Base-by-base conservation (phyloP, 2,113 vertebrate genomes). In the Podiceps cristatus region DNA sequence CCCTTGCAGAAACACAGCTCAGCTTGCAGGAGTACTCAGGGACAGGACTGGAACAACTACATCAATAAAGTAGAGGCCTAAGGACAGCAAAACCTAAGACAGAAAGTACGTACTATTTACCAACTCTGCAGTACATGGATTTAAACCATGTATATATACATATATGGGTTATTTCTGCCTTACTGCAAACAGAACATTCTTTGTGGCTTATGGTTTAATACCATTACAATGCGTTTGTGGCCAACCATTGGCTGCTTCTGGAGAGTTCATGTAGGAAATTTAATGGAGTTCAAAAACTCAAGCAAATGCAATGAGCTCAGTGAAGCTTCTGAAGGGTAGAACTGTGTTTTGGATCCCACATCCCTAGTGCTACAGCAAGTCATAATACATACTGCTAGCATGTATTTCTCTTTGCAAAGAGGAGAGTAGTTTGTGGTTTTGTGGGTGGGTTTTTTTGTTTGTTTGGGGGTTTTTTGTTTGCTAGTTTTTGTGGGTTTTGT, bases 41-140 rank as follows among this genome's bases (percentile, higher is more conserved):
- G 35, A 68, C 12, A n/a, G 22, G 16, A 11, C 0, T 71, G 44
- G 71, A 62, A 60, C 18, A 45, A 42, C 19, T 5, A 20, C 8
- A 37, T 24, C 42, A 47, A 9, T 19, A 45, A 63, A 75, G 31
- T 9, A 23, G 28, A 86, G 35, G 18, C 49, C 25, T 33, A 29
- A 71, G 37, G 16, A 40, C 45, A 74, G 67, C 37, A 93, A 67
- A 72, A 12, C 6, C 49, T 45, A 64, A 86, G 4, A 9, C n/a
- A 56, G 47, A 42, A 79, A 15, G 19, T 11, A 58, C 0, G 0
- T 28, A 14, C 29, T 25, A 1, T 12, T 10, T 45, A 45, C 55
- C 5, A 7, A 7, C 8, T 16, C 18, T 0, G 1, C 27, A 80
- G 67, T 37, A 76, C 4, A 0, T 0, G 3, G 44, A 13, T 31